Percentiles rank a stretch among this genome's conserved stretches.
phyloP scores from a whole-genome alignment of 2,888 invertebrate species.

The Metalampra italica region DNA sequence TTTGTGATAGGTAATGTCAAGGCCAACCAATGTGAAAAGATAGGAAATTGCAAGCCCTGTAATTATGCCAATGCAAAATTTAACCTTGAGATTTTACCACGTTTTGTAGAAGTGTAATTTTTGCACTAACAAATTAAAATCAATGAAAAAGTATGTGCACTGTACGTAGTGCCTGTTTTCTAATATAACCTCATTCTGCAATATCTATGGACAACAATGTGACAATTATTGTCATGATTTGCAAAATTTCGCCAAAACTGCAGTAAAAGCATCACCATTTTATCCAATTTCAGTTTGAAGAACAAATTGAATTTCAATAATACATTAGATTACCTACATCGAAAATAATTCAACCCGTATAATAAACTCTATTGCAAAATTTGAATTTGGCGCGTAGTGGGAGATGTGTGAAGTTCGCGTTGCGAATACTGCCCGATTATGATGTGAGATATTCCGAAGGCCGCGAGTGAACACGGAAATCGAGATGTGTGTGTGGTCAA shows the following conservation, averaged over 20 bases:
- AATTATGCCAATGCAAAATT: neutral
- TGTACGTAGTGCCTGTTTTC: neutral
- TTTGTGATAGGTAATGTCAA: conserved; percentile 64
- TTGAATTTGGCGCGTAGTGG: conserved; percentile 69
- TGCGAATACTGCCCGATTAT: conserved; percentile 80
- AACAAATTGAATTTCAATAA: neutral
- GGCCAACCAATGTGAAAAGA: conserved; percentile 48
- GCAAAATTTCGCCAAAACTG: neutral
- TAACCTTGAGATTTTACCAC: neutral
- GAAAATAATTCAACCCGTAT: neutral
- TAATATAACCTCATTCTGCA: neutral
- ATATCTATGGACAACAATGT: neutral
- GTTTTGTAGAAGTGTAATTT: neutral
- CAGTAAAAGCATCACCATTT: neutral
- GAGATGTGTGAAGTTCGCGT: conserved; percentile 77
- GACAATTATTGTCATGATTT: too few relatives aligned
- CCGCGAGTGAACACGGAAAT: conserved; percentile 81
- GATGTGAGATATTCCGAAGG: conserved; percentile 83
- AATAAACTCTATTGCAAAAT: conserved; percentile 36
- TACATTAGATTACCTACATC: neutral
- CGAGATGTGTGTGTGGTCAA: conserved; percentile 80
- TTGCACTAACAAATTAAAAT: neutral
- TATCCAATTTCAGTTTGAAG: neutral
- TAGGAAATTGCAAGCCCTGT: conserved; percentile 17
- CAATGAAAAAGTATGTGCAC: neutral